Base-by-base conservation (phyloP, 2,888 invertebrate species). In the Portevinia maculata region DNA sequence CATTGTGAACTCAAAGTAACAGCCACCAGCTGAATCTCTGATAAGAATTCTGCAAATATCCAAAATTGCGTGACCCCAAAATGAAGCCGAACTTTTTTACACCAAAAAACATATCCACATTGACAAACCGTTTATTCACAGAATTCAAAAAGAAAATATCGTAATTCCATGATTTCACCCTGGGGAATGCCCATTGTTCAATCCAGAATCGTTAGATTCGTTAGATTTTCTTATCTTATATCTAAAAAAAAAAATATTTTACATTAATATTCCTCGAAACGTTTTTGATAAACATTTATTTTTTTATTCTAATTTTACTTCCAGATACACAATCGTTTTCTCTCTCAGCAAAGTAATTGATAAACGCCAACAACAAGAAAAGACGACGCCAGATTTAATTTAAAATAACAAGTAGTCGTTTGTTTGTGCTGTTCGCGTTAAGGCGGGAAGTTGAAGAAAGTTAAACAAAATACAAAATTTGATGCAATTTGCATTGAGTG, bases 361-460 rank as follows among this genome's bases (percentile, higher is more conserved):
- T 60, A 69, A 69, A 59, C 39, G 17, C 11, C 32, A 57, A 69
- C 60, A 46, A 71, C 50, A 46, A 62, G 46, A 62, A 48, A 39
- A 64, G 41, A 28, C 15, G 53, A 34, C 44, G 13, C 8, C 32
- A 48, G 55, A 67, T 48, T 69, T 30, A 21, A 55, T 46, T 53
- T 19, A 21, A 50, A 6, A 19, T 46, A n/a, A 39, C 30, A 19
- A 19, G 15, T 48, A 53, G 73, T 67, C 28, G 64, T 13, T 70
- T 44, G 41, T 44, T 57, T 50, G 64, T 59, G 52, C 7, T 59
- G 41, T 9, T 44, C 46, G 13, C 44, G 37, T 69, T 39, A 73
- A 60, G 73, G 73, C 79, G 79, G 24, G 67, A 73, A 79, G 57
- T 78, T 64, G 28, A 48, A 37, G n/a, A 11, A 34, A 44, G 15